Base-by-base conservation (phyloP, 2,113 vertebrate genomes). In the Poeciliopsis turrubarensis region DNA sequence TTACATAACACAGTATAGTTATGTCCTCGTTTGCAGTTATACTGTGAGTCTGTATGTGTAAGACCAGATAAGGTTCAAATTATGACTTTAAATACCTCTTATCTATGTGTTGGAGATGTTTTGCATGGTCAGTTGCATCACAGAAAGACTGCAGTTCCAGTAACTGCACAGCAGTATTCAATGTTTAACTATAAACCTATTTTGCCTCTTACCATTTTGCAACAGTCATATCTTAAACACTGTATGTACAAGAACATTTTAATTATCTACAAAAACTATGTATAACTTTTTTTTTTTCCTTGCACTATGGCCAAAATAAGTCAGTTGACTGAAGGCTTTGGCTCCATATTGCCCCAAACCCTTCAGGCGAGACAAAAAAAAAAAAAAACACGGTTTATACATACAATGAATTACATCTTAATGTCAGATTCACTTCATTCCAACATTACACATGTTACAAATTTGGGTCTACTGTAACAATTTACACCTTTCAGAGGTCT, bases 41-140 rank as follows among this genome's bases (percentile, higher is more conserved):
- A 77, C 29, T 47, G 37, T n/a, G 17, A n/a, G 51, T 8, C 51
- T 0, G 22, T 51, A 62, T 61, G 64, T 41, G 54, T 70, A 57
- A 91, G 80, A 89, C 81, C 85, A 81, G 81, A 85, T 89, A 79
- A 86, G 73, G 82, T 70, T 77, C 26, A 76, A 67, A 70, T 85
- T 65, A 78, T 65, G 77, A 77, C 73, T 63, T 71, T 11, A 76
- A 72, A 65, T 22, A 60, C 27, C 15, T 67, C 73, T 81, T 91
- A 87, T 90, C 85, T 72, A 74, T 6, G 60, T 62, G 83, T 71
- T 72, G 75, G 44, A 32, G 27, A 77, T 29, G 13, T 82, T 91
- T 90, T 91, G 84, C 87, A 87, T 88, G 65, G 13, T 51, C 71
- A 76, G 5, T 73, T 60, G 26, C 64, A 41, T 87, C 47, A n/a